Base-by-base conservation (phyloP, 2,888 invertebrate species). In the Branchellion lobata region DNA sequence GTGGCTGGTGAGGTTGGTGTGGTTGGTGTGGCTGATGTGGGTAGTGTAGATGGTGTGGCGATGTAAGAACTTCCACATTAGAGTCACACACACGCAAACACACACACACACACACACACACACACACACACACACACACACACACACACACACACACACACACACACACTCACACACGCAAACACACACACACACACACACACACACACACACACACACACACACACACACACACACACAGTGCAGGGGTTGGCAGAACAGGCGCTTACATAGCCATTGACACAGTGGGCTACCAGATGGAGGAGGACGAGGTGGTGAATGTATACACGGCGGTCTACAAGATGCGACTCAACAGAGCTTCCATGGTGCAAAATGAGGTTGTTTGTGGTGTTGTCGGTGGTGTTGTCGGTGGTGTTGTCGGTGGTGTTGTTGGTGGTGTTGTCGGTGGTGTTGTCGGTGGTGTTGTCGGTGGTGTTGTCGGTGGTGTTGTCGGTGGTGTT, bases 261-360 rank as follows among this genome's bases (percentile, higher is more conserved):
- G 79, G 79, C n/a, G 51, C 79, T 2, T 79, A 71, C 75, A 79
- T 79, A 36, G 75, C 65, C 31, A 51, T 79, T 5, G 79, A 79
- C 68, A 79, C 75, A 21, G 65, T 47, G 31, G 21, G 57, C 40
- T 53, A 74, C 31, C 79, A 79, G 68, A 5, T 79, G 47, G 36
- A 75, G 29, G 75, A 79, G 14, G 79, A 79, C n/a, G 75, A 65
- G 3, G 57, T 61, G 89, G 89, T 81, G 14, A 92, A 92, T 65
- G 61, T 79, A 18, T 79, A 57, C 31, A 53, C 74, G 0, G 31
- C 51, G 24, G 75, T 79, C 61, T 79, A 79, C 68, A 74, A 75
- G 40, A 68, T 79, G 79, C 65, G 79, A 61, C 61, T 79, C n/a
- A 79, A 79, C 68, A 33, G 79, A 2, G 79, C 65, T 47, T 79